phyloP scores from a whole-genome alignment of 2,888 invertebrate genomes.

The Keiferia lycopersicella region DNA sequence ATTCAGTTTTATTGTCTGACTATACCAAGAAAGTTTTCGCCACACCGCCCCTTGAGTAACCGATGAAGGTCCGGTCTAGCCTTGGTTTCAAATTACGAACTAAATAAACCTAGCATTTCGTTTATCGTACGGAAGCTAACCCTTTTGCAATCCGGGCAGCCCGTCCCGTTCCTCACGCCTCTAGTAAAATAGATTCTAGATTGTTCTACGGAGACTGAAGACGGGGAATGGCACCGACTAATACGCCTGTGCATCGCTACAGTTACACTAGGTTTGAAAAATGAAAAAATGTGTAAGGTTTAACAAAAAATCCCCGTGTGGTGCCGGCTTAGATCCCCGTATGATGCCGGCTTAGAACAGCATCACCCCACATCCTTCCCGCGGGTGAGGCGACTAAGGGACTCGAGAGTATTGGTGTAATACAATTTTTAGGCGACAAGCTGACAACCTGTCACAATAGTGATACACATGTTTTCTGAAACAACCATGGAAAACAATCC shows the following conservation, averaged over 20 bases:
- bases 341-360: too few species aligned
- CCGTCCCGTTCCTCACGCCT: constrained; percentile 25
- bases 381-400: too few species aligned
- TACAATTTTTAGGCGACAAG: too few species aligned
- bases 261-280: not conserved
- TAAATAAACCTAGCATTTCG: not conserved
- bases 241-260: constrained; percentile 40
- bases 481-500: too few species aligned
- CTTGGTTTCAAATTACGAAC: not conserved
- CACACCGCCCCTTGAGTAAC: too few species aligned
- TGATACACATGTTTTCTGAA: too few species aligned
- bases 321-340: too few species aligned
- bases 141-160: constrained; percentile 46
- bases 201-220: constrained; percentile 71
- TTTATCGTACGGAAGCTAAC: not conserved
- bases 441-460: too few species aligned
- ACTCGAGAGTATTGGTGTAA: too few species aligned
- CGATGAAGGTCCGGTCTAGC: not conserved
- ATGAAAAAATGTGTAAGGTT: not conserved
- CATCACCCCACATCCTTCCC: too few species aligned
- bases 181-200: constrained; percentile 65
- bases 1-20: too few species aligned
- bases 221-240: constrained; percentile 72
- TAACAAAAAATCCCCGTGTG: not conserved
- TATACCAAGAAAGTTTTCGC: too few species aligned